These are phyloP conservation scores for Ciconia nigra DNA, from an alignment of 2,797 vertebrate genomes.

Conservation along the genomic window DNA sequence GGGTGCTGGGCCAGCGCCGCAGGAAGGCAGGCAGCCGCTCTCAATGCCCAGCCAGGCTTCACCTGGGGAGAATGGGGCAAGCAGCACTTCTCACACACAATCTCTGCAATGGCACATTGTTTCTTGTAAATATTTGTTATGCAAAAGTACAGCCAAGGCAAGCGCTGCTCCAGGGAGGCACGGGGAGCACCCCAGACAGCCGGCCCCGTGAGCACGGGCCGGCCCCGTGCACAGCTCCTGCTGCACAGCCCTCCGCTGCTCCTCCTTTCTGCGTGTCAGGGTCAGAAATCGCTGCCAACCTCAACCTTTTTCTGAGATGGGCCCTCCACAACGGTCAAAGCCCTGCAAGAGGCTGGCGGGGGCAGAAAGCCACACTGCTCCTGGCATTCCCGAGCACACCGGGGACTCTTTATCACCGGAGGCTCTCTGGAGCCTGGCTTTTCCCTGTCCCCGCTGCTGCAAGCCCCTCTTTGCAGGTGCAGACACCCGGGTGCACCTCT, in stretches of 20 bases:
- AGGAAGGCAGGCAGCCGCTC: not conserved
- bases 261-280: fast-evolving
- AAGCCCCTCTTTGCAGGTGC: not conserved
- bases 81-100: not conserved
- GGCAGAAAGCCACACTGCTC: not conserved
- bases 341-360: not conserved
- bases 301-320: not conserved
- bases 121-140: not conserved
- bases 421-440: not conserved
- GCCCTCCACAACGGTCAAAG: not conserved
- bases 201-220: fast-evolving
- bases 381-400: not conserved
- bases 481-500: not conserved
- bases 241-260: not conserved
- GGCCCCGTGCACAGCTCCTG: not conserved
- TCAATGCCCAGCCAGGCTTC: not conserved
- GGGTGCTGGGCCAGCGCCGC: not conserved
- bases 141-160: not conserved
- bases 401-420: not conserved
- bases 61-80: fast-evolving
- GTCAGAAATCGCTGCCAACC: not conserved
- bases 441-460: not conserved
- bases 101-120: not conserved
- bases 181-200: not conserved
- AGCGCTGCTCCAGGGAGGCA: not conserved